Evolutionary conservation across 2,888 invertebrate genomes (phyloP).

Genomic region (Coenonympha glycerion): DNA sequence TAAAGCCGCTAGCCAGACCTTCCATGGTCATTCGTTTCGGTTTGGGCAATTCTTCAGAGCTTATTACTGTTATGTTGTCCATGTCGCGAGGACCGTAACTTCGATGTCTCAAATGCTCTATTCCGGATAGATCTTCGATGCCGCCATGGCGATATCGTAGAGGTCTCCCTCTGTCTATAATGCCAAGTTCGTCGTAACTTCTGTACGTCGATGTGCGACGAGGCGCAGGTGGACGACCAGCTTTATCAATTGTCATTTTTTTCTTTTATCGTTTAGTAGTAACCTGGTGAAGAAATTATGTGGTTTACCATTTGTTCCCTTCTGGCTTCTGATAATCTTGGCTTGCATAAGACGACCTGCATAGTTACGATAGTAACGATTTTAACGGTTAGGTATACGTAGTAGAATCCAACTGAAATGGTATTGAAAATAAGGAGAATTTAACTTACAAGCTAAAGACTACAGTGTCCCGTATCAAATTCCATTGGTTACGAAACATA

Average conservation of each 20-base stretch:
- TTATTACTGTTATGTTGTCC: constrained; percentile 67
- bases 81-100: constrained; percentile 48
- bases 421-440: background rate
- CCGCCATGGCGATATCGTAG: constrained; percentile 62
- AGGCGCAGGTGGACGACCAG: constrained; percentile 63
- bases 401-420: background rate
- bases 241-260: constrained; percentile 68
- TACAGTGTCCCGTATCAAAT: background rate
- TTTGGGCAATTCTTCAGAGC: constrained; percentile 64
- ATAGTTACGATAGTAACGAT: background rate
- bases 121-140: constrained; percentile 60
- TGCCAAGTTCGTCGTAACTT: constrained; percentile 68
- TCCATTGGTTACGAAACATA: constrained; percentile 6
- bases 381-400: background rate
- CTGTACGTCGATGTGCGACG: constrained; percentile 66
- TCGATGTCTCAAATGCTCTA: constrained; percentile 45
- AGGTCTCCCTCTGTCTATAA: constrained; percentile 56
- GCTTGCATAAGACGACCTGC: constrained; percentile 24
- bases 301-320: constrained; percentile 36
- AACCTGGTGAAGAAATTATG: constrained; percentile 59
- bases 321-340: constrained; percentile 26
- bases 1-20: constrained; percentile 62
- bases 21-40: constrained; percentile 63
- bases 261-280: constrained; percentile 36
- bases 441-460: background rate